phyloP scores from a whole-genome alignment of 2,888 invertebrate species.

The Drosophila koepferae region DNA sequence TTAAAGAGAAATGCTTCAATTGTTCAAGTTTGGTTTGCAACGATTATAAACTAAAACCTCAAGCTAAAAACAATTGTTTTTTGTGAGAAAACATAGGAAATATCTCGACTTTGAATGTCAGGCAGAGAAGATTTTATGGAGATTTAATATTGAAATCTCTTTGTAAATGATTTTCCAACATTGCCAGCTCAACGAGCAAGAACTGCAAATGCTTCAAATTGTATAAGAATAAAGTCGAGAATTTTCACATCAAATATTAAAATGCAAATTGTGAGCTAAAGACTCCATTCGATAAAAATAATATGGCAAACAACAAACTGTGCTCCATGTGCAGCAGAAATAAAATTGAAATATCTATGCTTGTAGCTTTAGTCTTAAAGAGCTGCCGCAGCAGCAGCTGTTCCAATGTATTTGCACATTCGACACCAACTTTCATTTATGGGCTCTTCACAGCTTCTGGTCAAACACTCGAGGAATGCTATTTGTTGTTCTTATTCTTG shows the following conservation, averaged over 20 bases:
- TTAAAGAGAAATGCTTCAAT: not conserved
- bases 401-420: not conserved
- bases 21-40: not conserved
- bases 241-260: not conserved
- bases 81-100: not conserved
- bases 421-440: slow-evolving; percentile 10
- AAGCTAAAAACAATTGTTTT: not conserved
- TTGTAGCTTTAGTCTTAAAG: not conserved
- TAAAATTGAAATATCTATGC: not conserved
- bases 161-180: not conserved
- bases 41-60: not conserved
- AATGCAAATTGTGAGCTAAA: not conserved
- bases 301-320: not conserved
- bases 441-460: not conserved
- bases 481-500: slow-evolving; percentile 11
- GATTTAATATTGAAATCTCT: not conserved
- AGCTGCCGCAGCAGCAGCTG: not conserved
- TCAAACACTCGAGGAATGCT: slow-evolving; percentile 8
- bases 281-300: not conserved
- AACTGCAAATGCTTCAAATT: not conserved
- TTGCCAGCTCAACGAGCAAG: not conserved
- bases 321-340: not conserved
- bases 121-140: not conserved
- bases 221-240: not conserved
- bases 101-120: not conserved